Evolutionary conservation across 37 sponge, comb jelly and placozoan genomes (phyloP).

Genomic region (Axinella damicornis): DNA sequence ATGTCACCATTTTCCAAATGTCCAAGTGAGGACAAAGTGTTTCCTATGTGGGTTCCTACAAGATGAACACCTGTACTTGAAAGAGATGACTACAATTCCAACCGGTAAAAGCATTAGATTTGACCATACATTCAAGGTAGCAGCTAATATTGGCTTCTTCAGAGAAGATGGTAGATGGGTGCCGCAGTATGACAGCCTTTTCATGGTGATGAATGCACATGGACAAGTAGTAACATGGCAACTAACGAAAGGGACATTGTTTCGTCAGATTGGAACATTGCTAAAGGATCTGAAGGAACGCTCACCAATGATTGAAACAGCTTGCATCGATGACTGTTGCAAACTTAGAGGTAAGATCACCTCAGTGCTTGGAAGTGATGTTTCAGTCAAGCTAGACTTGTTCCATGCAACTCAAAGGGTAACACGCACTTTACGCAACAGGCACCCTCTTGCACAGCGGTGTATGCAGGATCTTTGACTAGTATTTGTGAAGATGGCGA

Average conservation of each 20-base stretch:
- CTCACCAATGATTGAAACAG: not conserved
- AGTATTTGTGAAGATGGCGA: constrained; percentile 45
- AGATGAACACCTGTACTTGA: constrained; percentile 16
- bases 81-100: constrained; percentile 2
- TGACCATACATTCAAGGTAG: constrained; percentile 58
- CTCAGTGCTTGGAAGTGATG: constrained; percentile 24
- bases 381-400: constrained; percentile 33
- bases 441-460: not conserved
- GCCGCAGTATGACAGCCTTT: constrained; percentile 32
- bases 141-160: constrained; percentile 38
- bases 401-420: constrained; percentile 66
- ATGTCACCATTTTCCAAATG: not conserved
- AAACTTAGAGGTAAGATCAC: constrained; percentile 8
- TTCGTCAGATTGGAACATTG: not conserved
- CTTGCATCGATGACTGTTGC: constrained; percentile 58
- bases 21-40: constrained; percentile 25
- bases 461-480: constrained; percentile 33
- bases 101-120: constrained; percentile 4
- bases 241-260: constrained; percentile 44
- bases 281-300: not conserved
- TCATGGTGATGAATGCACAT: constrained; percentile 23
- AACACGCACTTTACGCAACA: constrained; percentile 7
- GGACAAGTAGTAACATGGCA: constrained; percentile 57
- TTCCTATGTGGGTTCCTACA: constrained; percentile 7
- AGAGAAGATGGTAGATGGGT: constrained; percentile 38